phyloP scores from a whole-genome alignment of 2,113 vertebrate species.

The Origma solitaria region DNA sequence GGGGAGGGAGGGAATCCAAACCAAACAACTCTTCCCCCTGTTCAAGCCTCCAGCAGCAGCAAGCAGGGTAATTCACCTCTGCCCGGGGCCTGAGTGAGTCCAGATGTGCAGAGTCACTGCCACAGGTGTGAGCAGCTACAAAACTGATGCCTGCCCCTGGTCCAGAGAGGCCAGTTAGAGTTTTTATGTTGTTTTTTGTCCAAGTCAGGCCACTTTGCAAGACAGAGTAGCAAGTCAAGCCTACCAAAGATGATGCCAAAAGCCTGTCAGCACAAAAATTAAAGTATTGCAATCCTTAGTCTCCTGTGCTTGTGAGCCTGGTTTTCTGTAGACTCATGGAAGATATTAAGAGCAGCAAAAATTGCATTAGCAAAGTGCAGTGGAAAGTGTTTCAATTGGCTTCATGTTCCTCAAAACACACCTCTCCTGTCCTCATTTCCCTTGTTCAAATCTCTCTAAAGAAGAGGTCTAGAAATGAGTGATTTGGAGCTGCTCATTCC shows the following conservation, averaged over 20 bases:
- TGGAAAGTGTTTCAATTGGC: not conserved
- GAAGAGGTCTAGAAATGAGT: not conserved
- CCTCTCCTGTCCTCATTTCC: not conserved
- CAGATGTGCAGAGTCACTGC: not conserved
- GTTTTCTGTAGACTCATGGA: not conserved
- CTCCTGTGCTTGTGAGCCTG: not conserved
- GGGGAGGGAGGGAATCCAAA: not conserved
- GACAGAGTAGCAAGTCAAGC: not conserved
- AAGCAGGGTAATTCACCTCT: not conserved
- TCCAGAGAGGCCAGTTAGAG: not conserved
- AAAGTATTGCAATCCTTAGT: not conserved
- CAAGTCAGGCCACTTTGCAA: not conserved
- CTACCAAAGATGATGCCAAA: not conserved
- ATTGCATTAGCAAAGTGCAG: not conserved
- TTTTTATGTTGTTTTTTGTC: not conserved
- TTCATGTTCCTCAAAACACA: not conserved
- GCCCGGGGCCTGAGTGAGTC: not conserved
- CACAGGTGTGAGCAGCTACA: not conserved
- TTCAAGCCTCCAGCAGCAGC: not conserved
- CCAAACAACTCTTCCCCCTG: not conserved
- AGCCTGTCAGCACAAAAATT: slow-evolving; percentile 5
- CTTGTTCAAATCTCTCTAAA: not conserved
- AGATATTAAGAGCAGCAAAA: not conserved
- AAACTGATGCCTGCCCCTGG: not conserved
- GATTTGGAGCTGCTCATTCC: not conserved